Conservation (phyloP, 2,797 vertebrate species). For the Sandelia bainsii region DNA sequence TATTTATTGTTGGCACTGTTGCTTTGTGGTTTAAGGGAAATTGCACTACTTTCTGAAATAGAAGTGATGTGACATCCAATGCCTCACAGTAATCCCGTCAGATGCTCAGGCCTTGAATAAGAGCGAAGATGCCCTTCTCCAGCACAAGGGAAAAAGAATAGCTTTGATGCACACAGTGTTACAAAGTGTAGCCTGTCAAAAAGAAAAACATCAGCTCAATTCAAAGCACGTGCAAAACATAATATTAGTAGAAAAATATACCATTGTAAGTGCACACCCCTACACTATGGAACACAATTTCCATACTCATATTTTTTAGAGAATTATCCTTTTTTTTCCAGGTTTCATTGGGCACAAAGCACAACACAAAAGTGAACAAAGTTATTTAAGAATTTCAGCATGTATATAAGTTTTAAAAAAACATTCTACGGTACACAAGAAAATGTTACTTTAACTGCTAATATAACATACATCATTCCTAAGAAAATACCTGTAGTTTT, state of each 20-base stretch:
- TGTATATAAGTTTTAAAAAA: not conserved
- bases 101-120: conserved; percentile 83
- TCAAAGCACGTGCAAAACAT: conserved; percentile 38
- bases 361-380: not conserved
- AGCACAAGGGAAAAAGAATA: conserved; percentile 25
- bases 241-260: conserved; percentile 42
- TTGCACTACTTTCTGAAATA: conserved; percentile 90
- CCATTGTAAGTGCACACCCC: conserved; percentile 3
- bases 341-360: conserved; percentile 4
- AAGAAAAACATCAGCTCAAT: conserved; percentile 21
- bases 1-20: conserved; percentile 84
- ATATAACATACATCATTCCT: conserved; percentile 4
- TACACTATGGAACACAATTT: conserved; percentile 5
- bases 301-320: not conserved
- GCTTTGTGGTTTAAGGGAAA: conserved; percentile 91
- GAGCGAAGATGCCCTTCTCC: conserved; percentile 71
- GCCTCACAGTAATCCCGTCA: conserved; percentile 89
- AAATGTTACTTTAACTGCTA: not conserved
- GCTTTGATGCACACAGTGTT: conserved; percentile 49
- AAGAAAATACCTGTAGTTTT: too few species aligned
- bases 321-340: not conserved
- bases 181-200: conserved; percentile 45
- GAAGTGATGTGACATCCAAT: conserved; percentile 89
- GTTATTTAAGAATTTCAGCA: not conserved
- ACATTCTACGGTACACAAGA: not conserved